Base-by-base conservation (phyloP, 1,140 invertebrate genomes). In the Cephus cinctus region DNA sequence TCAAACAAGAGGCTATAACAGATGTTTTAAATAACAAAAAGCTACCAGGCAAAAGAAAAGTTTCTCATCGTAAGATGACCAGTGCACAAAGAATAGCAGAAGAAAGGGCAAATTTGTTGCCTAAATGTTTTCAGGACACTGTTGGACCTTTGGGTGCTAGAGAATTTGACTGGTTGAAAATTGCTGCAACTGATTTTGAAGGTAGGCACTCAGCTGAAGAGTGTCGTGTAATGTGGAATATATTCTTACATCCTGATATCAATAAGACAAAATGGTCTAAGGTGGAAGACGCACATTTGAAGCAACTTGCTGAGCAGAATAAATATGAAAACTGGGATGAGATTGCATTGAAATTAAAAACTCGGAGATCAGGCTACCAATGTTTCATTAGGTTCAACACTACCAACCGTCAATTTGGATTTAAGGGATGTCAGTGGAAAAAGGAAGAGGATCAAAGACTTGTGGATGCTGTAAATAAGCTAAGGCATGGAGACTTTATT, bases 331-430 rank as follows among this genome's bases (percentile, higher is more conserved):
- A 87, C 57, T 89, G 86, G 87, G 78, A 82, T 35, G 31, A 43
- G 1, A 86, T 88, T 53, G 82, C 85, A 0, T 38, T 65, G 30
- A 59, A 77, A 56, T 54, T 88, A 9, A 63, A 65, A 1, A 84
- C 77, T 12, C 73, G 76, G 2, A 73, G 86, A 22, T 81, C 81
- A 12, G 82, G 78, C 5, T 87, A 84, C 60, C 84, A 86, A 53
- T 83, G 82, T 57, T 86, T 85, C 63, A 73, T 86, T 3, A 81
- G 85, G 54, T 85, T 78, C 57, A 78, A 80, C 15, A 81, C 78
- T 1, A 76, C 77, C 40, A 67, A 78, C 61, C 25, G 59, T 47
- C 42, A 32, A 27, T 55, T 61, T 45, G 15, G 67, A 56, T 49
- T 61, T 65, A 47, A 63, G 54, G 47, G 57, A 66, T 6, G 50